Evolutionary conservation across 2,113 vertebrate genomes (phyloP), one percentile per base, ranked within the genome.

Genomic region (Nestor notabilis): DNA sequence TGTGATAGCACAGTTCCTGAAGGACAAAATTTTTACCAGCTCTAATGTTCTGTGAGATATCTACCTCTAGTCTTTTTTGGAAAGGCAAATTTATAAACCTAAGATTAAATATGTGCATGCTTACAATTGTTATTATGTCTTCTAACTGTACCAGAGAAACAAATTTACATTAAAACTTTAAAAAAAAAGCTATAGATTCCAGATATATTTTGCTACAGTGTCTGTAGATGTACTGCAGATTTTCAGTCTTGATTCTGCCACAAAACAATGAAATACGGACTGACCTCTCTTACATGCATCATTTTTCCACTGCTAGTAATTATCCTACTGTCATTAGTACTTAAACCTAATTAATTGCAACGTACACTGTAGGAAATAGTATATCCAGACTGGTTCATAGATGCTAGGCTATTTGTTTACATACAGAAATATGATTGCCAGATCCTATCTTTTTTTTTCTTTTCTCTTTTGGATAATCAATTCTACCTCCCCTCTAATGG

Each of bases 361-460:
- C 11, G 16, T n/a, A 17, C 0, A 3, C 52, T 61, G 27, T n/a
- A 50, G 28, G 64, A 56, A 87, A 37, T 9, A 3, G 0, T 20
- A 12, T 61, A 63, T 39, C 13, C 17, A 89, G 31, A 37, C 10
- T 49, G 13, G 20, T 12, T 41, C 11, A 17, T 7, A 64, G 11
- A 37, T 71, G 44, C 14, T 27, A 61, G 3, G 17, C 27, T 74
- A 15, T 56, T 21, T 35, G 17, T 39, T 74, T 66, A 58, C 6
- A 46, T 23, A 35, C 5, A 79, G 43, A 84, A 66, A 53, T 37
- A 20, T 7, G 4, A 53, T 31, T 75, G 13, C 3, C 10, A 35
- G 50, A 33, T 60, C 25, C 3, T 50, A 37, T n/a, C 11, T 1
- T 0, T 0, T 16, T 47, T 81, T 52, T 37, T 2, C 27, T 13